These are phyloP conservation scores for Romanogobio albipinnatus DNA, from an alignment of 2,113 vertebrate genomes.

Conservation along the genomic window DNA sequence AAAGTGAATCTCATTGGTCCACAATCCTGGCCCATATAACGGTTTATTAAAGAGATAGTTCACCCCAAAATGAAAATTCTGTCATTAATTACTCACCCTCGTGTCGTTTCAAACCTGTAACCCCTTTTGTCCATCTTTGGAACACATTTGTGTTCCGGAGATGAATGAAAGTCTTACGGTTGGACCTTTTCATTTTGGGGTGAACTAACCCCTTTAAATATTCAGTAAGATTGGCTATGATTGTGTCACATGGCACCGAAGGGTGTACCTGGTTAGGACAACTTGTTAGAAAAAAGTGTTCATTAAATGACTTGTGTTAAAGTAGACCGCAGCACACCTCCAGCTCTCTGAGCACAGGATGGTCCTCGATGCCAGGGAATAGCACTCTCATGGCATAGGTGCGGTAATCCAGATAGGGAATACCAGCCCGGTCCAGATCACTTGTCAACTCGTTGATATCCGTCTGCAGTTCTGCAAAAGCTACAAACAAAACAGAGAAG, in stretches of 20 bases:
- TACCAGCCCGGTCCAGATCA: conserved; percentile 93
- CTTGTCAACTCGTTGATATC: conserved; percentile 99
- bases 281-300: background rate
- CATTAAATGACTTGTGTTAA: background rate
- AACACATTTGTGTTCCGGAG: no score
- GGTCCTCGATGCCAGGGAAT: conserved; percentile 97
- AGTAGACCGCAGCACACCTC: conserved; percentile 78
- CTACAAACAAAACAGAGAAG: conserved; percentile 63
- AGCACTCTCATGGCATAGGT: conserved; percentile 98
- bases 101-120: no score
- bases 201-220: background rate
- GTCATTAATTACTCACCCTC: no score
- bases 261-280: background rate
- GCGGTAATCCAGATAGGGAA: conserved; percentile 95
- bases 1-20: background rate
- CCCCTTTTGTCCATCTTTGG: no score
- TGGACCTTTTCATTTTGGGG: no score
- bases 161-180: no score
- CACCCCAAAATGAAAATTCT: no score
- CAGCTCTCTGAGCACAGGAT: conserved; percentile 93
- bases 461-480: conserved; percentile 96
- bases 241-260: background rate
- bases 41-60: background rate
- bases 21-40: background rate
- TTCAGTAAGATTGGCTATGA: background rate